Conservation (phyloP, 2,797 vertebrate species). For the Scleropages formosus region DNA sequence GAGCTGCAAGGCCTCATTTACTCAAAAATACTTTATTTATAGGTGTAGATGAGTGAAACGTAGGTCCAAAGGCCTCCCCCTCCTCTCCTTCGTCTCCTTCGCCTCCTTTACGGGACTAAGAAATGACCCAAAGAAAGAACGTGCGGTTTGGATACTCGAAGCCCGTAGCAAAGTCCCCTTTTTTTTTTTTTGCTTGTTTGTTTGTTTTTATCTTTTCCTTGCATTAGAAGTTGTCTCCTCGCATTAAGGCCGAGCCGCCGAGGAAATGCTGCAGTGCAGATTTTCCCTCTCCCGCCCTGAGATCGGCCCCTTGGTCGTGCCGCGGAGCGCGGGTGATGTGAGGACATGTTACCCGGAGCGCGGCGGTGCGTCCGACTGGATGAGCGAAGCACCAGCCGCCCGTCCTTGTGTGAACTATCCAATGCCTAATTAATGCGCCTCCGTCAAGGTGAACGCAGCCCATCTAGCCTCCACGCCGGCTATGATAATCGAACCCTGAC, state of each 20-base stretch:
- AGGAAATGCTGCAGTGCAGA: not conserved
- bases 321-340: no score
- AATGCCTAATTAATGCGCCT: no score
- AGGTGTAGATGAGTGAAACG: conserved; percentile 46
- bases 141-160: conserved; percentile 19
- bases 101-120: conserved; percentile 40
- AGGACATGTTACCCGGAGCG: no score
- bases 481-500: no score
- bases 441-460: no score
- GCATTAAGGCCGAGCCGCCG: not conserved
- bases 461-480: no score
- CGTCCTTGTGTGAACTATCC: not conserved
- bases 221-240: conserved; percentile 3
- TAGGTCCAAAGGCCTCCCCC: conserved; percentile 44
- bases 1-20: conserved; percentile 45
- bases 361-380: no score
- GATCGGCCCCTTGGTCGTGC: no score
- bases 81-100: conserved; percentile 24
- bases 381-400: no score
- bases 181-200: no score
- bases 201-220: no score
- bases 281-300: not conserved
- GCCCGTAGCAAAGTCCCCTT: not conserved
- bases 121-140: conserved; percentile 32
- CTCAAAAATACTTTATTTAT: conserved; percentile 54